Evolutionary conservation across 2,888 invertebrate species (phyloP).

Genomic region (Celastrina argiolus): DNA sequence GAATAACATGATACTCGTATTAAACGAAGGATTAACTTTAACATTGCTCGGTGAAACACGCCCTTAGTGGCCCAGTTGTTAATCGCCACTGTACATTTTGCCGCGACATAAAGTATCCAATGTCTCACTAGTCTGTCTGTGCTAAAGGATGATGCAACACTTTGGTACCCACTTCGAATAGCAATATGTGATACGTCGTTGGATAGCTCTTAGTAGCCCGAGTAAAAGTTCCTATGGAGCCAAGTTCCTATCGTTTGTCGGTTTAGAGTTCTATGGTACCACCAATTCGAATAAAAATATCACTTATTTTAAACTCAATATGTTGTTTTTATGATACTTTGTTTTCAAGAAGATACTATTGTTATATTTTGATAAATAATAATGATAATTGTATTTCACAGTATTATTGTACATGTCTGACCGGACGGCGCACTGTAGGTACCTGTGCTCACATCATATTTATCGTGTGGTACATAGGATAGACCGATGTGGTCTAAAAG

Average conservation of each 20-base stretch:
- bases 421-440: constrained; percentile 11
- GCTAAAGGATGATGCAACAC: background rate
- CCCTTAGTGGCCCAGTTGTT: too few species aligned
- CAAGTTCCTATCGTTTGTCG: constrained; percentile 6
- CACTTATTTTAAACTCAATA: background rate
- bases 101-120: too few species aligned
- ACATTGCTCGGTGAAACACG: too few species aligned
- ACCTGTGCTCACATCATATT: constrained; percentile 11
- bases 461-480: constrained; percentile 16
- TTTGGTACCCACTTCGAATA: background rate
- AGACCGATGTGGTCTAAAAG: too few species aligned
- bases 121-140: too few species aligned
- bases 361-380: constrained; percentile 9
- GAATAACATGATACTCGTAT: too few species aligned
- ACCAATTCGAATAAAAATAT: constrained; percentile 3
- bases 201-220: constrained; percentile 1
- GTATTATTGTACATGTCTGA: constrained; percentile 19
- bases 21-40: too few species aligned
- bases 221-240: background rate
- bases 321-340: background rate
- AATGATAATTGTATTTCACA: constrained; percentile 1
- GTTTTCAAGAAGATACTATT: constrained; percentile 10
- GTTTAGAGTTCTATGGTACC: constrained; percentile 5
- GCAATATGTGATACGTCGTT: constrained; percentile 2
- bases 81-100: too few species aligned